phyloP scores from a whole-genome alignment of 2,797 vertebrate genomes.

The Urophycis tenuis region DNA sequence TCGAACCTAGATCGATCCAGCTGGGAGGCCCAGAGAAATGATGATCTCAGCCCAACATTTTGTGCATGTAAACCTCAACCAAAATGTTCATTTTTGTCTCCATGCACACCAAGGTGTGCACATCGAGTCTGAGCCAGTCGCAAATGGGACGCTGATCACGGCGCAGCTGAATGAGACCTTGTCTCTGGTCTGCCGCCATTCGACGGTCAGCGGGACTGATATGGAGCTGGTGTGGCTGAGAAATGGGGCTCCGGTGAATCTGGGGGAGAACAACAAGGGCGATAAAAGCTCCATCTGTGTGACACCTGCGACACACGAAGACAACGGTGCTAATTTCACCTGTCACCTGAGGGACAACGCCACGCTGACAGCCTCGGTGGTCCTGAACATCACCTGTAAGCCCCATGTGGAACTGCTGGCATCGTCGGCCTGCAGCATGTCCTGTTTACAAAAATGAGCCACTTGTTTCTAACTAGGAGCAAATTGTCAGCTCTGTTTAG shows the following conservation, averaged over 20 bases:
- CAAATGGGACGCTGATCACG: constrained; percentile 37
- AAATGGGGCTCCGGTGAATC: constrained; percentile 52
- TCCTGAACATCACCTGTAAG: constrained; percentile 84
- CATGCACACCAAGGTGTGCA: constrained; percentile 28
- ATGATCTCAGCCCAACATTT: too few relatives aligned
- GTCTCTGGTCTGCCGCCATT: constrained; percentile 56
- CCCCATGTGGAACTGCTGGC: not conserved
- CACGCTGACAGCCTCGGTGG: constrained; percentile 64
- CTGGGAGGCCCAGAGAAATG: too few relatives aligned
- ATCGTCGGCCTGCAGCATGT: not conserved
- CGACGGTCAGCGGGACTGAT: not conserved
- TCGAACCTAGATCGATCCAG: too few relatives aligned
- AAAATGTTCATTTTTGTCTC: not conserved
- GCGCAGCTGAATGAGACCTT: constrained; percentile 39
- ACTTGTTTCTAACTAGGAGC: not conserved
- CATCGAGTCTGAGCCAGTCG: constrained; percentile 35
- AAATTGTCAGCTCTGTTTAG: not conserved
- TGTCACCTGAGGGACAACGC: constrained; percentile 70
- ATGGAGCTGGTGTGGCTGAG: constrained; percentile 81
- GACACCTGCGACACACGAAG: constrained; percentile 59
- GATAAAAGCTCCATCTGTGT: constrained; percentile 79
- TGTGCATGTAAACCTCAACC: not conserved
- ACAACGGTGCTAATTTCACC: constrained; percentile 75
- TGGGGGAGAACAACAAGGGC: constrained; percentile 71
- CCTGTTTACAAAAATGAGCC: not conserved